Percentiles rank a stretch among this genome's conserved stretches.
These are phyloP conservation scores for Neodiprion pinetum DNA, from an alignment of 1,140 invertebrate species.

Conservation along the genomic window DNA sequence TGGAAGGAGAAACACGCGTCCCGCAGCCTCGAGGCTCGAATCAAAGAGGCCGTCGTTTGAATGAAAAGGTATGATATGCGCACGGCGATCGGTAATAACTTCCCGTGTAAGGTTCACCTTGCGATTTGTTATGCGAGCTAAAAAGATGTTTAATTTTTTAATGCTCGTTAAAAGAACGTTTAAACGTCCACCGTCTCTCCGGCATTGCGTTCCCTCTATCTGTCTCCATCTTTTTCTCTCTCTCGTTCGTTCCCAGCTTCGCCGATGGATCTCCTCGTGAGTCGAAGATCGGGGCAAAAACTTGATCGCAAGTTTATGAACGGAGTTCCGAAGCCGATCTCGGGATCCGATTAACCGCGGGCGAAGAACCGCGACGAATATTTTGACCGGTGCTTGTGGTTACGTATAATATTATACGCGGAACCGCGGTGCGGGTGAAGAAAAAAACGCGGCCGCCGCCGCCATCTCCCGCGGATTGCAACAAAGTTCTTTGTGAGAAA, in stretches of 20 bases:
- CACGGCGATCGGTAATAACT: background rate
- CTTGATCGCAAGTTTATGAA: background rate
- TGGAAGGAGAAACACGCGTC: background rate
- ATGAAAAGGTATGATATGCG: background rate
- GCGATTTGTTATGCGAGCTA: slow-evolving; percentile 2
- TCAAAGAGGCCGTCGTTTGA: slow-evolving; percentile 1
- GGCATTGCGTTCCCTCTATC: too few species aligned
- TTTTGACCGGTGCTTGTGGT: background rate
- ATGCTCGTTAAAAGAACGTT: slow-evolving; percentile 7
- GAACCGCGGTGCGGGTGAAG: background rate
- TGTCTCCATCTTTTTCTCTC: too few species aligned
- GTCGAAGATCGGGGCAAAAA: too few species aligned
- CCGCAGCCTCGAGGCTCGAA: background rate
- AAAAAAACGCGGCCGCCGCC: background rate
- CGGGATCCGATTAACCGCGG: background rate
- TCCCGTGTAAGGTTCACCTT: background rate
- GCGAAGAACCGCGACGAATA: background rate
- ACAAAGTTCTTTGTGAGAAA: too few species aligned
- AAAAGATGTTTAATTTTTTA: slow-evolving; percentile 2
- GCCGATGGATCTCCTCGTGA: too few species aligned
- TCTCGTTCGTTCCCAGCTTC: too few species aligned
- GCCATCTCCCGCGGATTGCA: too few species aligned
- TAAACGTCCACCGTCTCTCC: too few species aligned
- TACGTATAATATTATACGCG: too few species aligned
- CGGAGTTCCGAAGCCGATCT: background rate